phyloP scores from a whole-genome alignment of 1,140 invertebrate species.

The Drosophila orosa region DNA sequence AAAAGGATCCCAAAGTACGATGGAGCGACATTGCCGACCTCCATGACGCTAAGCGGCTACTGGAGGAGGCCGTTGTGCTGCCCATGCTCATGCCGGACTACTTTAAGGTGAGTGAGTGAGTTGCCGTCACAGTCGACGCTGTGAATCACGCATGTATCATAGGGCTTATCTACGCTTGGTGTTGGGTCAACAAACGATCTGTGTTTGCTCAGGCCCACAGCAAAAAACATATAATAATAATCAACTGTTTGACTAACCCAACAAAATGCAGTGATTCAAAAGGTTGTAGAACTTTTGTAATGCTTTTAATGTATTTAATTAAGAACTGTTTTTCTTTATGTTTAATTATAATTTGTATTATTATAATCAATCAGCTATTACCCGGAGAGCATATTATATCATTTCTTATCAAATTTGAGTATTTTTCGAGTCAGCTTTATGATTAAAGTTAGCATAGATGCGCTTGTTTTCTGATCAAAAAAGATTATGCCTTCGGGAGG shows the following conservation, averaged over 20 bases:
- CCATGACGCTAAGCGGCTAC: slow-evolving; percentile 95
- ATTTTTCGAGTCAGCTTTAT: too few relatives aligned
- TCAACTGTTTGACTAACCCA: slow-evolving; percentile 2
- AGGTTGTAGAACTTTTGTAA: background rate
- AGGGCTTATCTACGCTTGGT: slow-evolving; percentile 24
- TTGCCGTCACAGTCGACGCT: slow-evolving; percentile 41
- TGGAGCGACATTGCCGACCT: slow-evolving; percentile 99
- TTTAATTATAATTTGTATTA: background rate
- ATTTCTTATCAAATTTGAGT: too few relatives aligned
- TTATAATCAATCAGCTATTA: too few relatives aligned
- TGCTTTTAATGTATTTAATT: background rate
- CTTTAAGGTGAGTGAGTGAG: slow-evolving; percentile 91
- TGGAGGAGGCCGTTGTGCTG: slow-evolving; percentile 99
- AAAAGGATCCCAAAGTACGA: slow-evolving; percentile 98
- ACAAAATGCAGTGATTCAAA: background rate
- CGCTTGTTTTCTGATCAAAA: too few relatives aligned
- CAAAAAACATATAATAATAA: background rate
- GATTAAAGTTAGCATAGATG: too few relatives aligned
- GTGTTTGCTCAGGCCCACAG: background rate
- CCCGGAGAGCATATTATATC: too few relatives aligned
- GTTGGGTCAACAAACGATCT: slow-evolving; percentile 35
- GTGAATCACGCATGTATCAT: slow-evolving; percentile 50
- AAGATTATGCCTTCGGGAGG: too few relatives aligned
- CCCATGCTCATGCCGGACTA: slow-evolving; percentile 99
- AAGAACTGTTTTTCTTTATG: background rate